Evolutionary conservation across 2,113 vertebrate genomes (phyloP).

Genomic region (Larimichthys polyactis): DNA sequence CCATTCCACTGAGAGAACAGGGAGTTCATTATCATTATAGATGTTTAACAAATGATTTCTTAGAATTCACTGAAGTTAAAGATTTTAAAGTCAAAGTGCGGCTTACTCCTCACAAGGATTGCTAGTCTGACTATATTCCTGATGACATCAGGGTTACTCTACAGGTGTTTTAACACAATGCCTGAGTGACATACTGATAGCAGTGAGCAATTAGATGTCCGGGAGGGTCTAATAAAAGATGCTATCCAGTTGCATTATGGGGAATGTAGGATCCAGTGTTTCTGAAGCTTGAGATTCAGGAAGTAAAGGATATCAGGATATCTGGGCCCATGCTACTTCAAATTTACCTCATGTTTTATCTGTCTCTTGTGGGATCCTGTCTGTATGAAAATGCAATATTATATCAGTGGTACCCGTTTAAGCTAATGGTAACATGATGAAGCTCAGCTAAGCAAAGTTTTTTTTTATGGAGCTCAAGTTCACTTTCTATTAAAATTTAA

Average conservation of each 20-base stretch:
- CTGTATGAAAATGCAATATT: not conserved
- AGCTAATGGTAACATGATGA: not conserved
- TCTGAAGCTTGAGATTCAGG: not conserved
- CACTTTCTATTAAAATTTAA: not conserved
- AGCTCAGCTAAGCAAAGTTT: not conserved
- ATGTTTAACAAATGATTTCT: slow-evolving; percentile 37
- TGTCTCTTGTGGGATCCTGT: not conserved
- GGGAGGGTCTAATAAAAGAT: slow-evolving; percentile 17
- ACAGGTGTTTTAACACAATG: not conserved
- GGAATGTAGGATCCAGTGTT: not conserved
- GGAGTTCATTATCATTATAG: not conserved
- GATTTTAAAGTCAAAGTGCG: slow-evolving; percentile 11
- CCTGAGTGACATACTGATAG: not conserved
- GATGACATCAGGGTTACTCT: not conserved
- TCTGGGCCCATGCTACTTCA: not conserved
- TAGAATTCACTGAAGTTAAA: not conserved
- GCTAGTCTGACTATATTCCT: too few species aligned
- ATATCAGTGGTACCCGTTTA: not conserved
- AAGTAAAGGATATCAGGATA: slow-evolving; percentile 1
- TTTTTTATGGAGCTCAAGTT: not conserved
- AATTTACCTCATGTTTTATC: not conserved
- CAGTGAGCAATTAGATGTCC: not conserved
- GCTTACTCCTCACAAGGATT: slow-evolving; percentile 3
- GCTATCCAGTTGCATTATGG: not conserved
- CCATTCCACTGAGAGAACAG: slow-evolving; percentile 1